Evolutionary conservation across 2,113 vertebrate species (phyloP), one percentile per base, ranked within the genome.

Genomic region (Chlamydotis undulata): DNA sequence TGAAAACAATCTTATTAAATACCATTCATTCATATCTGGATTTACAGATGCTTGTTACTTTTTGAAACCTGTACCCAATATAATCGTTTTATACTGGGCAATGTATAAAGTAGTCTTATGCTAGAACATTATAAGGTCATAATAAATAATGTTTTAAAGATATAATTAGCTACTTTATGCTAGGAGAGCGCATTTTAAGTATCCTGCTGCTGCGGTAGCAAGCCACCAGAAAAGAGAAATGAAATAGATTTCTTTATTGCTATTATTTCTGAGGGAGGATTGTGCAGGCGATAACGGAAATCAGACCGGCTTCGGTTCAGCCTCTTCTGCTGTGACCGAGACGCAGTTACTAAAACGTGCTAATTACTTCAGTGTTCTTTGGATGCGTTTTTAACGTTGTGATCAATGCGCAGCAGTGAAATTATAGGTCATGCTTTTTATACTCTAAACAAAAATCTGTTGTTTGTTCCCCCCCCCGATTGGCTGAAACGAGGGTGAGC

Each of bases 1-100:
- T 67, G 97, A 99, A 98, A 99, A 99, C 98, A 98, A 99, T 99
- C 98, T 98, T 98, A 98, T 98, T 99, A 99, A 99, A 98, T 98
- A 98, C 98, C 97, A 98, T 99, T 99, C 98, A 98, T 98, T 98
- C 98, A 98, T 97, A 98, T 98, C 98, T 98, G 98, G 98, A 98
- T 98, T 98, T 98, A 97, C 97, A 98, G 97, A 98, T 97, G 97
- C 98, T 97, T 98, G 97, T 98, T 98, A 97, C 94, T 98, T 97
- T 98, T 96, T 98, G 96, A 97, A 97, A 96, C 96, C 98, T 95
- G 96, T 97, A 93, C 96, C 94, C 67, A 93, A 90, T 96, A 95
- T 98, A 98, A 98, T 98, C 90, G 53, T 97, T 98, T 98, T 97
- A 96, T 96, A 94, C 96, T 97, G 97, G 97, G 96, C 96, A 93